Base-by-base conservation (phyloP, 2,113 vertebrate species). In the Sturnira hondurensis region DNA sequence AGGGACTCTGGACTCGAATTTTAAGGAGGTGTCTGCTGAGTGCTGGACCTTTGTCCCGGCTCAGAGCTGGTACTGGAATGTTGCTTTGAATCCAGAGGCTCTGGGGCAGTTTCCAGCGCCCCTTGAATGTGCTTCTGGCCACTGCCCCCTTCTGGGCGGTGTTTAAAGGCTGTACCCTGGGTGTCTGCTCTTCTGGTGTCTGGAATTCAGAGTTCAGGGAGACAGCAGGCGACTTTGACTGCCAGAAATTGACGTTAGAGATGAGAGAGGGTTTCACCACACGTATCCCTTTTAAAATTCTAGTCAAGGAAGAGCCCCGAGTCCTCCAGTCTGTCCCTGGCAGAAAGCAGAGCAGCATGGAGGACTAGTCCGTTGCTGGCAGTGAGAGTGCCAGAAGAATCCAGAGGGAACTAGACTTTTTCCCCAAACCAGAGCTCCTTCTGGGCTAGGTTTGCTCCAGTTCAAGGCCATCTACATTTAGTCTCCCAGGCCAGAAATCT, bases 71-170 rank as follows among this genome's bases (percentile, higher is more conserved):
- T 11, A 56, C 13, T 3, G 85, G 84, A 88, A 52, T 73, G 92
- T 45, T 61, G 15, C 87, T 77, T 38, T 3, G 61, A 93, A 77
- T 92, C 86, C 83, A 17, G 56, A 43, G 81, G 87, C 82, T 11
- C 52, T 43, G 10, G 58, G 85, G 83, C 86, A 31, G 82, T 86
- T 76, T 81, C 86, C 84, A 41, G 47, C 54, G 74, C 67, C 90
- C 6, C 0, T 22, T 1, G 70, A 82, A 50, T 38, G 78, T 33
- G 92, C 86, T 84, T 86, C 80, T 84, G 96, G 96, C 58, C 93
- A 93, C 82, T 88, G 96, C 95, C 96, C 94, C 56, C 73, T 96
- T 76, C 90, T 93, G 97, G 96, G 74, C 54, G 38, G 36, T 24
- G 58, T 76, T 52, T 74, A 45, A 24, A 88, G 77, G 28, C 78